phyloP scores from a whole-genome alignment of 2,797 vertebrate species.

The Meriones psammophilus region DNA sequence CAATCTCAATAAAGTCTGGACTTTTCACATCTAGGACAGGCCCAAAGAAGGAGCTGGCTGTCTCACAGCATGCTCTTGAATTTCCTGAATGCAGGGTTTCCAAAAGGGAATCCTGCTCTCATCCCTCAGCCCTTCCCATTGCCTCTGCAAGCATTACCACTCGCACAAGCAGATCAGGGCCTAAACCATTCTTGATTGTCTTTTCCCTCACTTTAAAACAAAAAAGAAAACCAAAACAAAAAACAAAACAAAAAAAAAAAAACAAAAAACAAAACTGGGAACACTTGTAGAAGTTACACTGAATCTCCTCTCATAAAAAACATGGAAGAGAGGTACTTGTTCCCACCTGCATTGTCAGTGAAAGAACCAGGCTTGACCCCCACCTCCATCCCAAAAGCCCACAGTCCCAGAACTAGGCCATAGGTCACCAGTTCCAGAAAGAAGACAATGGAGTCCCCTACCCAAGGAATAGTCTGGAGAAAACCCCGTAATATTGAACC shows the following conservation, averaged over 20 bases:
- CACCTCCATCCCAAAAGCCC: too few relatives aligned
- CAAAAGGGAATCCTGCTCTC: neutral
- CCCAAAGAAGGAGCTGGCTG: neutral
- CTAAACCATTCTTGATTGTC: neutral
- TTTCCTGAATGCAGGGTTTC: slow-evolving; percentile 28
- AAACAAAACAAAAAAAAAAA: too few relatives aligned
- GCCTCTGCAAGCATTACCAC: neutral
- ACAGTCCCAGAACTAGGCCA: too few relatives aligned
- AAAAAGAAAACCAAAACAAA: too few relatives aligned
- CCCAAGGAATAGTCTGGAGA: too few relatives aligned
- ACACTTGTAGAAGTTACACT: neutral
- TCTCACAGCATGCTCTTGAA: neutral
- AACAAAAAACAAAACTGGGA: neutral
- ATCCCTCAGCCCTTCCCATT: neutral
- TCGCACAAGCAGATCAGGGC: neutral
- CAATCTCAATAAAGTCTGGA: neutral
- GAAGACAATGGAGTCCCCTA: too few relatives aligned
- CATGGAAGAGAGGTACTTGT: neutral
- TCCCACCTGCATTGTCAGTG: neutral
- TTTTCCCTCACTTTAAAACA: neutral
- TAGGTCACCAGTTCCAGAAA: too few relatives aligned
- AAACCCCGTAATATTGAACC: too few relatives aligned
- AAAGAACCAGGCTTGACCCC: too few relatives aligned
- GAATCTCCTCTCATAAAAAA: neutral
- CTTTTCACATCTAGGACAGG: neutral